Percentiles rank a stretch among this genome's conserved stretches.
Evolutionary conservation across 2,113 vertebrate genomes (phyloP).

Genomic region (Forbesichthys agassizii): DNA sequence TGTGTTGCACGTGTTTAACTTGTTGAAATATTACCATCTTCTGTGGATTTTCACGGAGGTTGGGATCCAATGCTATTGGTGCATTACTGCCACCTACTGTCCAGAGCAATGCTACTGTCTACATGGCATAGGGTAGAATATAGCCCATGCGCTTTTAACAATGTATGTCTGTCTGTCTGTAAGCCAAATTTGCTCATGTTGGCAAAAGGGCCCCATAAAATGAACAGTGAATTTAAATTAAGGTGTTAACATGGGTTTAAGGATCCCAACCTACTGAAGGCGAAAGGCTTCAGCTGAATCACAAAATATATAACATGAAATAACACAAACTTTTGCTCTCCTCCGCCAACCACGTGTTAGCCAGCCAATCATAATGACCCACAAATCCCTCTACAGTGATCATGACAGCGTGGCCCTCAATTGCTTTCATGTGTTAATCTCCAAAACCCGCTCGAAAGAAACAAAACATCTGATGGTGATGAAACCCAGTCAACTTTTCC

Average conservation of each 20-base stretch:
- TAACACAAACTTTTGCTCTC: constrained; percentile 56
- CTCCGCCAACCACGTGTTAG: constrained; percentile 54
- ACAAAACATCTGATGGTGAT: constrained; percentile 62
- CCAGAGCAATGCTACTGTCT: no score
- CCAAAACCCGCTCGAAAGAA: constrained; percentile 62
- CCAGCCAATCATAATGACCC: constrained; percentile 59
- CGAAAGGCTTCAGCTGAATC: constrained; percentile 49
- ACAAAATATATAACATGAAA: constrained; percentile 61
- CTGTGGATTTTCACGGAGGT: no score
- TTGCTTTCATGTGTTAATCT: constrained; percentile 74
- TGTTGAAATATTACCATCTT: no score
- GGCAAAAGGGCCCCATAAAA: no score
- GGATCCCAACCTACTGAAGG: constrained; percentile 11
- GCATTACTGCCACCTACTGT: no score
- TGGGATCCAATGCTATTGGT: no score
- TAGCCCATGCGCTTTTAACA: no score
- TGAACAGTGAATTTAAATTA: constrained; percentile 25
- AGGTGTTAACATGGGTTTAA: constrained; percentile 12
- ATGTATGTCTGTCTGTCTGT: no score
- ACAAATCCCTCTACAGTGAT: constrained; percentile 65
- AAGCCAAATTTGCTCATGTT: no score
- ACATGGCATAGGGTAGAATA: no score
- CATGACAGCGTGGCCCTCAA: constrained; percentile 59
- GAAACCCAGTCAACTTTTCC: constrained; percentile 62
- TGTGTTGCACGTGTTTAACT: no score